Evolutionary conservation across 2,113 vertebrate species (phyloP), one percentile per base, ranked within the genome.

Genomic region (Prolemur simus): DNA sequence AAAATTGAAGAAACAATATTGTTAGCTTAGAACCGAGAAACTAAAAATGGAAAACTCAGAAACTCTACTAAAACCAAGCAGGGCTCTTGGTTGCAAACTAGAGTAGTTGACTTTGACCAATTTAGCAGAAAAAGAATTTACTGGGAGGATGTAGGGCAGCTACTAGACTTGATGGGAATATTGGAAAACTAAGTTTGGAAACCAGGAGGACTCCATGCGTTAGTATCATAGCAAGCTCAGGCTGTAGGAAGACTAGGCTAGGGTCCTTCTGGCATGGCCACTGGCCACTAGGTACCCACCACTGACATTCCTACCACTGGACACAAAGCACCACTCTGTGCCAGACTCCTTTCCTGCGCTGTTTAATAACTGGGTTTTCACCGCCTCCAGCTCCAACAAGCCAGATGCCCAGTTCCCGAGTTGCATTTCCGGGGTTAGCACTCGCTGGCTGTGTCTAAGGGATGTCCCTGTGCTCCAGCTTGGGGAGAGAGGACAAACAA

Each of bases 381-480:
- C 29, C 7, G 3, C n/a, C 39, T n/a, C 47, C 18, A 29, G 8
- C n/a, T 23, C 81, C 42, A 25, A 5, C 21, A 14, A n/a, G 32
- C 32, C 21, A 2, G 4, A 45, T 1, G 42, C 32, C n/a, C 23
- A 5, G 0, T 32, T 39, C 18, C n/a, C 15, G 12, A 2, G 47
- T 20, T n/a, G 37, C 12, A 2, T 52, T 60, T 80, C 47, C 27
- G 29, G 42, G 0, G 12, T 5, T 9, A 54, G 42, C 7, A 0
- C 54, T 76, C 8, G 11, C 3, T 71, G 42, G 7, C 25, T 17
- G 49, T 21, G 20, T 83, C 37, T 82, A 20, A 21, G 25, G 54
- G 14, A n/a, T 21, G 32, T 78, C 1, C 23, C 21, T 18, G 11
- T n/a, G 47, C 52, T 42, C 54, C 8, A 37, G 54, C 29, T 54